A percentile compares a stretch with the other conserved stretches of the same genome.
phyloP scores from a whole-genome alignment of 2,113 vertebrate genomes.

The Galbula dea region DNA sequence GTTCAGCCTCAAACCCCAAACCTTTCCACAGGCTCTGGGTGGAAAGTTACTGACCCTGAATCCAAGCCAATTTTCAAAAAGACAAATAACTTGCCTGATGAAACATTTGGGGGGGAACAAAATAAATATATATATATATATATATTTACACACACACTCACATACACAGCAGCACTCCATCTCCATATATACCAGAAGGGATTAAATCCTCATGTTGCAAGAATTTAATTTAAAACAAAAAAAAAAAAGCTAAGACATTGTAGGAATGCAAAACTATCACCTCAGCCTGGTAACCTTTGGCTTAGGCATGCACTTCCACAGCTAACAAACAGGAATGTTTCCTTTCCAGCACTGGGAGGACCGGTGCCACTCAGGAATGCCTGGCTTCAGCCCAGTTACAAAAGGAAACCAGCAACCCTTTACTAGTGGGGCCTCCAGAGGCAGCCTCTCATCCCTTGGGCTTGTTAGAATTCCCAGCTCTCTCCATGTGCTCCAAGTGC shows the following conservation, averaged over 20 bases:
- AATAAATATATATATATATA: background rate
- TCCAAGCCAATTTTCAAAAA: conserved; percentile 35
- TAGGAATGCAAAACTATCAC: conserved; percentile 60
- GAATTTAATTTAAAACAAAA: conserved; percentile 71
- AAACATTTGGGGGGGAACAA: background rate
- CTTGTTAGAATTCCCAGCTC: background rate
- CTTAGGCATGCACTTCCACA: conserved; percentile 46
- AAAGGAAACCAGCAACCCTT: conserved; percentile 34
- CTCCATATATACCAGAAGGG: background rate
- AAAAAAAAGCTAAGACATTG: conserved; percentile 57
- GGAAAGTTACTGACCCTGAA: conserved; percentile 56
- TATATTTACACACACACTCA: background rate
- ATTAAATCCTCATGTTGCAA: conserved; percentile 70
- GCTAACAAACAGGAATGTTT: conserved; percentile 48
- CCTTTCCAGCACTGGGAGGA: conserved; percentile 28
- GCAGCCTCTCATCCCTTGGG: background rate
- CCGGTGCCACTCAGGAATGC: conserved; percentile 47
- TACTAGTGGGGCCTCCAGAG: background rate
- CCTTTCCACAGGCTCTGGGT: conserved; percentile 2
- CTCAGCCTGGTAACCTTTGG: conserved; percentile 64
- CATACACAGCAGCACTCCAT: background rate
- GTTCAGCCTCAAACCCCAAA: conserved; percentile 39
- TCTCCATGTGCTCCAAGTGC: background rate
- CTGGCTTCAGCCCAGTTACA: background rate
- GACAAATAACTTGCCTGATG: conserved; percentile 42